A percentile compares a stretch with the other conserved stretches of the same genome.
Evolutionary conservation across 2,797 vertebrate species (phyloP).

Genomic region (Otolemur crassicaudatus): DNA sequence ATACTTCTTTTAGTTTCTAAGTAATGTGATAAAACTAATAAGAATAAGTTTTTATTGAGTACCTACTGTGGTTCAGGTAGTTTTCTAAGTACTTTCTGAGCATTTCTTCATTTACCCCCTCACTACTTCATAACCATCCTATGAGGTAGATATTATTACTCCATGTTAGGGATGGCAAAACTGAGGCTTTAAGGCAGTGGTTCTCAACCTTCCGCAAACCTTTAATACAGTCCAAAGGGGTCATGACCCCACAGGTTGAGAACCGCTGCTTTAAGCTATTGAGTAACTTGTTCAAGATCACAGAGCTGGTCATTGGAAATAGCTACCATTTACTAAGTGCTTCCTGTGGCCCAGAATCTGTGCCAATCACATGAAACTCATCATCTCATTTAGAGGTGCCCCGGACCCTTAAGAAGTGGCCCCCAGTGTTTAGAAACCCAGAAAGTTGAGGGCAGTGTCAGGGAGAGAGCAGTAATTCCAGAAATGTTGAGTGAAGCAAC

Average conservation of each 20-base stretch:
- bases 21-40: neutral
- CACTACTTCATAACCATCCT: neutral
- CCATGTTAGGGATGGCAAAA: neutral
- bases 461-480: neutral
- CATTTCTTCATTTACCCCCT: neutral
- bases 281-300: neutral
- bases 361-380: neutral
- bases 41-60: neutral
- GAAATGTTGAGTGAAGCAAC: neutral
- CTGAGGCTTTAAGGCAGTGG: neutral
- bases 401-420: neutral
- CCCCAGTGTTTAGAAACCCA: neutral
- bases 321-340: neutral
- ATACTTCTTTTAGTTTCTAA: neutral
- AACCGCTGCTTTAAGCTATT: neutral
- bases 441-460: neutral
- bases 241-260: no score
- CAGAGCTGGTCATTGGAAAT: neutral
- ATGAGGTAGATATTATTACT: neutral
- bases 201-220: no score
- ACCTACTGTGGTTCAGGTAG: neutral
- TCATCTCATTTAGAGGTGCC: neutral
- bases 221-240: no score
- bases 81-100: constrained; percentile 5
- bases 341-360: neutral